Percentiles rank a stretch among this genome's conserved stretches.
Conservation (phyloP, 2,113 vertebrate genomes). For the Centropristis striata region DNA sequence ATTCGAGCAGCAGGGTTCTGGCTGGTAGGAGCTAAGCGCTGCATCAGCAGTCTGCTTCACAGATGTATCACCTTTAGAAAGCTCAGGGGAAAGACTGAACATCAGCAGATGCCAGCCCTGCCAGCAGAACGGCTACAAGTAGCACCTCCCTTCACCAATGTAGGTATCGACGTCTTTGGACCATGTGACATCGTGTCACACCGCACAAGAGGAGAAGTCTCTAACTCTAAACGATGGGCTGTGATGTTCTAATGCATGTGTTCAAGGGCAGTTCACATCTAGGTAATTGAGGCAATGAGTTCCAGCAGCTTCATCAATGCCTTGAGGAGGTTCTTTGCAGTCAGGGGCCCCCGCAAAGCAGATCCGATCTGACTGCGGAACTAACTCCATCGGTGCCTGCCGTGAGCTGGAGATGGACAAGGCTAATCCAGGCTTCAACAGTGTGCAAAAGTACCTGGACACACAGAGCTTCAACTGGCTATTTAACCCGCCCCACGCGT, state of each 20-base stretch:
- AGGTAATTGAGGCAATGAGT: background rate
- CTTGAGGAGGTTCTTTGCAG: background rate
- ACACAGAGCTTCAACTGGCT: background rate
- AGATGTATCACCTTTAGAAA: slow-evolving; percentile 46
- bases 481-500: background rate
- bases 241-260: slow-evolving; percentile 2
- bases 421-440: background rate
- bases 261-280: no score
- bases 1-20: background rate
- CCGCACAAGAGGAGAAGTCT: background rate
- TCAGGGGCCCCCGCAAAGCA: background rate
- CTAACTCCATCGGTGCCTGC: background rate
- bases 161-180: slow-evolving; percentile 10
- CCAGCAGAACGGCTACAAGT: slow-evolving; percentile 23
- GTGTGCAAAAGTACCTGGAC: background rate
- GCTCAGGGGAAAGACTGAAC: slow-evolving; percentile 8
- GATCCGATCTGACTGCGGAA: background rate
- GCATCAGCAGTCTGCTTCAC: slow-evolving; percentile 3
- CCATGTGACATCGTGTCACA: background rate
- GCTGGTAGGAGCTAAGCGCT: background rate
- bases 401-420: background rate
- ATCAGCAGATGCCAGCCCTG: slow-evolving; percentile 52
- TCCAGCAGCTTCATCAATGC: background rate
- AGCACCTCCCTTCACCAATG: background rate
- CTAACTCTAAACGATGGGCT: background rate